phyloP scores from a whole-genome alignment of 2,113 vertebrate genomes.

The Chloroceryle aenea region DNA sequence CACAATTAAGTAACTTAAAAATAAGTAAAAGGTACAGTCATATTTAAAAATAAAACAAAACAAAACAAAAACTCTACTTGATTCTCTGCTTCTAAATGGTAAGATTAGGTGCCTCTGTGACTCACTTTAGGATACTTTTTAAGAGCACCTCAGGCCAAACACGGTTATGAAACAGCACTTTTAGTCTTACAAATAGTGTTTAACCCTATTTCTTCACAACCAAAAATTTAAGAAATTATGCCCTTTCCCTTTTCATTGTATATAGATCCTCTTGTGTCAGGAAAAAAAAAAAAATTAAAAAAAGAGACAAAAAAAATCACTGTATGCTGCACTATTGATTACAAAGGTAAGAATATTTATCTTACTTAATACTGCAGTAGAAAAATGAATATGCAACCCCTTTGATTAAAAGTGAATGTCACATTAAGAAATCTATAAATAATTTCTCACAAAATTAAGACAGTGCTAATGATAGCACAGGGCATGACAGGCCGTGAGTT shows the following conservation, averaged over 20 bases:
- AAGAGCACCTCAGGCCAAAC: neutral
- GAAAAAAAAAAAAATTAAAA: neutral
- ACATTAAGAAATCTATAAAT: neutral
- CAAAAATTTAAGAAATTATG: neutral
- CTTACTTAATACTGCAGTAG: neutral
- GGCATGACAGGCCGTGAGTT: neutral
- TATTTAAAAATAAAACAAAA: neutral
- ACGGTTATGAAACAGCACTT: neutral
- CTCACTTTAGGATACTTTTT: neutral
- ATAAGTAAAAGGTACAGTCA: neutral
- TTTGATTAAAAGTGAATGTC: neutral
- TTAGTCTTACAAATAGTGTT: neutral
- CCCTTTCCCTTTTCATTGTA: neutral
- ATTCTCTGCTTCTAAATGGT: neutral
- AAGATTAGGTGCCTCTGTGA: neutral
- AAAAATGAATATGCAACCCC: neutral
- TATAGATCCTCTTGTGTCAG: neutral
- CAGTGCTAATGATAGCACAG: neutral
- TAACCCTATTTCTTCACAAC: neutral
- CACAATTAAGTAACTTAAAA: neutral
- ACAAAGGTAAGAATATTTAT: neutral
- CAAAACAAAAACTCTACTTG: neutral
- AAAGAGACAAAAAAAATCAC: neutral
- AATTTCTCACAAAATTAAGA: neutral
- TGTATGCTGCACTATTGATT: neutral